phyloP scores from a whole-genome alignment of 2,888 invertebrate species.

The Carpatolechia fugitivella region DNA sequence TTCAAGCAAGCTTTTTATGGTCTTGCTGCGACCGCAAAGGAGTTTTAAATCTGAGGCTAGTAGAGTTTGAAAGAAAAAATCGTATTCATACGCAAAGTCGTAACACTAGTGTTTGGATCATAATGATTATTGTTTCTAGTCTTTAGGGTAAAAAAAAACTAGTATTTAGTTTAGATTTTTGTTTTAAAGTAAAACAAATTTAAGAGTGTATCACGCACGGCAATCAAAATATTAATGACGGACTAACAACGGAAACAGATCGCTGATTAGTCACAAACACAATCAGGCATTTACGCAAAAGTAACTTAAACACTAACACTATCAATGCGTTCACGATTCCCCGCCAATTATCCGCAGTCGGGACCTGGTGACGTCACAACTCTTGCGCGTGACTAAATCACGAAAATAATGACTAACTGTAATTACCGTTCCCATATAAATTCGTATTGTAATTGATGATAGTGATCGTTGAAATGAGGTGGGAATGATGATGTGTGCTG shows the following conservation, averaged over 20 bases:
- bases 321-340: slow-evolving; percentile 58
- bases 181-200: no score
- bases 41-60: no score
- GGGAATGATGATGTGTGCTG: neutral
- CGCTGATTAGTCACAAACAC: slow-evolving; percentile 62
- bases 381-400: slow-evolving; percentile 48
- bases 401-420: slow-evolving; percentile 53
- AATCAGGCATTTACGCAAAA: slow-evolving; percentile 60
- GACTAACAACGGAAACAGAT: slow-evolving; percentile 41
- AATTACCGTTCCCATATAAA: slow-evolving; percentile 24
- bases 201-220: no score
- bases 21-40: no score
- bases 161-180: no score
- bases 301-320: slow-evolving; percentile 28
- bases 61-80: no score
- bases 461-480: slow-evolving; percentile 13
- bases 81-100: no score
- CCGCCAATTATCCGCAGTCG: slow-evolving; percentile 50
- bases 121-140: no score
- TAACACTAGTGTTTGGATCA: no score
- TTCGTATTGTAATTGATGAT: slow-evolving; percentile 14
- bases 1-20: no score
- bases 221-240: neutral
- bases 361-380: slow-evolving; percentile 45
- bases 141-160: no score